Evolutionary conservation across 1,140 invertebrate species (phyloP).

Genomic region (Drosophila bipectinata): DNA sequence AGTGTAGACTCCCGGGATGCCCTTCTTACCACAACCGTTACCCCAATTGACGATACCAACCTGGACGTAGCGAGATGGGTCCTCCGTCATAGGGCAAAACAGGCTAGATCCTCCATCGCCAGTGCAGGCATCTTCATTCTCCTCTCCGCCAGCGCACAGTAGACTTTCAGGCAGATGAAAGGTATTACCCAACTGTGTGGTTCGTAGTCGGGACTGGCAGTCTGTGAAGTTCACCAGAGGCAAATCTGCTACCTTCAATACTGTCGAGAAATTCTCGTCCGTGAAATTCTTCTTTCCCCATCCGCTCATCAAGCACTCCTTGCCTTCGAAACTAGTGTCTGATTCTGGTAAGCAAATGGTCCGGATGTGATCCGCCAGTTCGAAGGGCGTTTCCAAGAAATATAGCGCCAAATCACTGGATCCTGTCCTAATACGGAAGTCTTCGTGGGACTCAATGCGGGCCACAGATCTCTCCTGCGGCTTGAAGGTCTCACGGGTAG

Average conservation of each 20-base stretch:
- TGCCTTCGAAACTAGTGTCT: slow-evolving; percentile 75
- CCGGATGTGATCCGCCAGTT: slow-evolving; percentile 86
- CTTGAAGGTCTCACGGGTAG: slow-evolving; percentile 85
- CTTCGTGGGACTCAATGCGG: slow-evolving; percentile 85
- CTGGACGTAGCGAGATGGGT: slow-evolving; percentile 1
- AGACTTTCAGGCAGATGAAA: slow-evolving; percentile 84
- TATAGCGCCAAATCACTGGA: slow-evolving; percentile 86
- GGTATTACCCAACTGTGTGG: slow-evolving; percentile 18
- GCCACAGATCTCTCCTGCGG: slow-evolving; percentile 86
- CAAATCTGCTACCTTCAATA: slow-evolving; percentile 87
- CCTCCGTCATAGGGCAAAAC: background rate
- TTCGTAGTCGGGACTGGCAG: slow-evolving; percentile 84
- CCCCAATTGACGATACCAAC: slow-evolving; percentile 10
- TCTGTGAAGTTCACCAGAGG: slow-evolving; percentile 81
- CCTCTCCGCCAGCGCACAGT: slow-evolving; percentile 87
- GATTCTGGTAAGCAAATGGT: slow-evolving; percentile 85
- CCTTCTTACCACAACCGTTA: background rate
- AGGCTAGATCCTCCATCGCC: slow-evolving; percentile 1
- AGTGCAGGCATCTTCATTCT: slow-evolving; percentile 37
- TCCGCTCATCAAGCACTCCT: slow-evolving; percentile 90
- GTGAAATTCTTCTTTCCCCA: slow-evolving; percentile 91
- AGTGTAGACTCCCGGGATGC: slow-evolving; percentile 6
- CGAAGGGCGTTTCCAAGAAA: slow-evolving; percentile 84
- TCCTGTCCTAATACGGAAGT: slow-evolving; percentile 82
- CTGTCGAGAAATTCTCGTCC: slow-evolving; percentile 86